Conservation (phyloP, 2,113 vertebrate genomes). For the Gobio gobio region DNA sequence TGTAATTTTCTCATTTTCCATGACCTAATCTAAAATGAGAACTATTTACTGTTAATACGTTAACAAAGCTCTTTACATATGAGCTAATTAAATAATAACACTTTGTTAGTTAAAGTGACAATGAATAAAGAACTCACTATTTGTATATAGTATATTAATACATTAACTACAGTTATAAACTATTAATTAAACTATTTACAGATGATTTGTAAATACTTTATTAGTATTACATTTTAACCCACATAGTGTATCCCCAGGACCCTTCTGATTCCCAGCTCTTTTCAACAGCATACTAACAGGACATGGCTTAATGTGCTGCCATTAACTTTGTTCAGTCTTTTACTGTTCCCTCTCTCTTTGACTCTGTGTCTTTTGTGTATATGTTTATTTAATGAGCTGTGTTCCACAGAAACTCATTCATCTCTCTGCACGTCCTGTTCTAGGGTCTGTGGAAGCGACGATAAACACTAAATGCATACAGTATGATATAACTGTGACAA, state of each 20-base stretch:
- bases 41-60: too few relatives aligned
- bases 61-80: too few relatives aligned
- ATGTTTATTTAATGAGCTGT: constrained; percentile 45
- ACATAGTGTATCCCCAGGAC: neutral
- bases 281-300: neutral
- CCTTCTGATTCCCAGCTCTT: neutral
- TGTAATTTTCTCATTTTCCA: too few relatives aligned
- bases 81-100: too few relatives aligned
- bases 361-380: neutral
- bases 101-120: too few relatives aligned
- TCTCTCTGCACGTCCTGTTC: neutral
- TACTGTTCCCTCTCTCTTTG: neutral
- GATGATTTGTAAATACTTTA: too few relatives aligned
- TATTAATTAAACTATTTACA: too few relatives aligned
- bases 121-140: too few relatives aligned
- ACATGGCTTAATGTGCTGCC: neutral
- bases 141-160: too few relatives aligned
- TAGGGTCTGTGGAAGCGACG: neutral
- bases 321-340: neutral
- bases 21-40: neutral
- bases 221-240: neutral
- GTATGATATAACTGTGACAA: neutral
- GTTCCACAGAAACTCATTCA: constrained; percentile 4
- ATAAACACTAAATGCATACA: constrained; percentile 2
- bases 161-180: too few relatives aligned